Conservation (phyloP, 2,797 vertebrate genomes). For the Enteromius afrohamiltoni region DNA sequence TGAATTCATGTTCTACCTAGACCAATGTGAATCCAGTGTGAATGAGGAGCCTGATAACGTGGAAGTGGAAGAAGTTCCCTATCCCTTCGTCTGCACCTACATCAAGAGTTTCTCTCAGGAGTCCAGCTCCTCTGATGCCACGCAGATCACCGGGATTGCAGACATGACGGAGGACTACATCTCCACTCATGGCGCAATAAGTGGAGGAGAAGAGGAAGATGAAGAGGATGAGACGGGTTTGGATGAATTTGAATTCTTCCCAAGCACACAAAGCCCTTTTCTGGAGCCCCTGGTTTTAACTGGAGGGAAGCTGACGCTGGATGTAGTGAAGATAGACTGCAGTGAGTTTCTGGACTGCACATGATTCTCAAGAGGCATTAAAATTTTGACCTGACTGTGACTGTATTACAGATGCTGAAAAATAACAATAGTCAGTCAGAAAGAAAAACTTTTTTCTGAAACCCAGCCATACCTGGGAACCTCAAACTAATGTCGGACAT, state of each 20-base stretch:
- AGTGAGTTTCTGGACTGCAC: slow-evolving; percentile 66
- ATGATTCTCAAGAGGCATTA: slow-evolving; percentile 25
- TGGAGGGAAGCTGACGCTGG: slow-evolving; percentile 82
- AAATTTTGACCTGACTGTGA: background rate
- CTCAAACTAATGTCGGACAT: background rate
- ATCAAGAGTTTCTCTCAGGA: slow-evolving; percentile 75
- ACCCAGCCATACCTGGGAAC: background rate
- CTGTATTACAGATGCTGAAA: background rate
- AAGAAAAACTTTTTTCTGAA: background rate
- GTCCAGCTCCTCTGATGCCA: slow-evolving; percentile 67
- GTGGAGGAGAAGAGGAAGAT: slow-evolving; percentile 62
- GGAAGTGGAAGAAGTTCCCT: slow-evolving; percentile 75
- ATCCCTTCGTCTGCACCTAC: slow-evolving; percentile 72
- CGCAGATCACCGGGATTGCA: slow-evolving; percentile 67
- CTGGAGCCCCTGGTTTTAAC: slow-evolving; percentile 48
- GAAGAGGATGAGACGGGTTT: slow-evolving; percentile 50
- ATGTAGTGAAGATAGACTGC: slow-evolving; percentile 81
- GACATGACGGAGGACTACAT: slow-evolving; percentile 67
- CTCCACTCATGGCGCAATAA: slow-evolving; percentile 68
- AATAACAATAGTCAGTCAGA: background rate
- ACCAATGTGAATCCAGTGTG: slow-evolving; percentile 58
- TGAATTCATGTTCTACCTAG: slow-evolving; percentile 67
- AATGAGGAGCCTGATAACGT: slow-evolving; percentile 78
- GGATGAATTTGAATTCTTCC: slow-evolving; percentile 63
- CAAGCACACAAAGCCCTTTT: slow-evolving; percentile 65